phyloP scores from a whole-genome alignment of 2,113 vertebrate species.

The Benitochromis conjunctus region DNA sequence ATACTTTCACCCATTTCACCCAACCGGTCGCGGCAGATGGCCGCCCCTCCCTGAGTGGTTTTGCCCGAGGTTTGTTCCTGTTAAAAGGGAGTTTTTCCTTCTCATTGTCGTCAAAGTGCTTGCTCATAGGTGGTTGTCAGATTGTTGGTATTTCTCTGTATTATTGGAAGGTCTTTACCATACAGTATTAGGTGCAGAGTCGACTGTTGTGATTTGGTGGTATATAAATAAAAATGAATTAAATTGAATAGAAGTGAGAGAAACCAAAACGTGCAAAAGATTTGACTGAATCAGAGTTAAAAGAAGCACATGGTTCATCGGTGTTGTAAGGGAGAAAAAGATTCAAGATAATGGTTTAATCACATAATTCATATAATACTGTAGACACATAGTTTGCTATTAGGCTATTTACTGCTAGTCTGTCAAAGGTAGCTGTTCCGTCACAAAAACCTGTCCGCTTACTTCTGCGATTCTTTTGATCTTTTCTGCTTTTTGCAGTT shows the following conservation, averaged over 20 bases:
- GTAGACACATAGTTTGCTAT: not conserved
- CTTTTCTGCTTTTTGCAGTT: not conserved
- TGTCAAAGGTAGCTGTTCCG: not conserved
- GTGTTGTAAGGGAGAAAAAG: not conserved
- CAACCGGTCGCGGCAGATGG: not conserved
- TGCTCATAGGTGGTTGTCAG: not conserved
- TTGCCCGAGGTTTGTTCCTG: not conserved
- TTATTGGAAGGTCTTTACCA: not conserved
- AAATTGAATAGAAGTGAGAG: not conserved
- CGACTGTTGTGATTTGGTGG: not conserved
- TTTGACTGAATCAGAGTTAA: not conserved
- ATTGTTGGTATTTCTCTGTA: not conserved
- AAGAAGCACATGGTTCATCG: not conserved
- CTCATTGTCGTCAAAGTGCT: not conserved
- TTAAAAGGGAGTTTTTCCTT: not conserved
- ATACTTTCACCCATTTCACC: not conserved
- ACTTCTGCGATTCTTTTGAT: not conserved
- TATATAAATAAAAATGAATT: not conserved
- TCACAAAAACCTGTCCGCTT: accelerated
- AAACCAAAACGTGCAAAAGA: not conserved
- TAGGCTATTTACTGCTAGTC: accelerated
- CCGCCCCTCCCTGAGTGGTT: accelerated
- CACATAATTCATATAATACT: not conserved
- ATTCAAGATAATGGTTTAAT: not conserved
- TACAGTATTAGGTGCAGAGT: accelerated